Conservation (phyloP, 2,797 vertebrate genomes). For the Molossus molossus region DNA sequence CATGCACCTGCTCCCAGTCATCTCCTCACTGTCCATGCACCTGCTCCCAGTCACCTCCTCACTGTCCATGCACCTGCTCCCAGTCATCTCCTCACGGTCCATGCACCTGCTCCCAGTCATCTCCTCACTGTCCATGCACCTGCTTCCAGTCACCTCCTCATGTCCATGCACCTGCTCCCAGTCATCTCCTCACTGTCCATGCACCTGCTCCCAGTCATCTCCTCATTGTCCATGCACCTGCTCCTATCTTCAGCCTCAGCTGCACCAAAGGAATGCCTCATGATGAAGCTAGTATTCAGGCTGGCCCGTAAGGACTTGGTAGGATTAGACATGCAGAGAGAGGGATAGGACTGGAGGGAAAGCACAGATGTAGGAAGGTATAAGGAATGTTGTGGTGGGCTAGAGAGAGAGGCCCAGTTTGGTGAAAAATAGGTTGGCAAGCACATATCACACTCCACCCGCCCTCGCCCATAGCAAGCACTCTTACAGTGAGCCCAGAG, state of each 20-base stretch:
- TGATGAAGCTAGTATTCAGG: background rate
- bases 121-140: too few species aligned
- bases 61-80: too few species aligned
- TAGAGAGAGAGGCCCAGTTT: background rate
- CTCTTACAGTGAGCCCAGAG: background rate
- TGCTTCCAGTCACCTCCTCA: too few species aligned
- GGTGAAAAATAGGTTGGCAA: background rate
- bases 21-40: too few species aligned
- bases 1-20: too few species aligned
- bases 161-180: too few species aligned
- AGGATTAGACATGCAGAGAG: background rate
- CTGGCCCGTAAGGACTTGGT: background rate
- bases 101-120: too few species aligned
- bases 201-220: too few species aligned
- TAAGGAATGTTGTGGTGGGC: fast-evolving
- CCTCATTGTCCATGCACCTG: too few species aligned
- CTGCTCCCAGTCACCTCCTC: too few species aligned
- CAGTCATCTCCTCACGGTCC: too few species aligned
- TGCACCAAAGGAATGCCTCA: background rate
- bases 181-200: background rate
- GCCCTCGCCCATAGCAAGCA: background rate
- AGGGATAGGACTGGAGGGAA: background rate
- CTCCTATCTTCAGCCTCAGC: background rate
- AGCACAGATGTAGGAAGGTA: background rate
- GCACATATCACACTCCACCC: fast-evolving